A percentile compares a stretch with the other conserved stretches of the same genome.
Conservation (phyloP, 2,113 vertebrate species). For the Rhizomys pruinosus region DNA sequence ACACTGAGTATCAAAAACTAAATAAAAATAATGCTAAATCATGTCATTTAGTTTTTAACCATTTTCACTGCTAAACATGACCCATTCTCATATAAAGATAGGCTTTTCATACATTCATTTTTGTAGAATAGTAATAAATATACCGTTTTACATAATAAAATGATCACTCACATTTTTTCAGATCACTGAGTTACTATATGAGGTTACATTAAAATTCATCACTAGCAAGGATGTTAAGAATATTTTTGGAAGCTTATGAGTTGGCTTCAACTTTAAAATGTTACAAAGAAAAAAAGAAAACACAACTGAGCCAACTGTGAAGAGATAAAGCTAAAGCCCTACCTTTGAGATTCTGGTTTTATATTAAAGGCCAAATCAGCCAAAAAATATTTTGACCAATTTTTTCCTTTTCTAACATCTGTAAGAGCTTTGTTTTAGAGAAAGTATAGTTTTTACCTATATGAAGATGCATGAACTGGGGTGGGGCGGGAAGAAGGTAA, state of each 20-base stretch:
- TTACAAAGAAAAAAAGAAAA: neutral
- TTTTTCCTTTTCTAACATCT: slow-evolving; percentile 5
- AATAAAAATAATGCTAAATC: slow-evolving; percentile 20
- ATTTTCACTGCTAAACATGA: slow-evolving; percentile 35
- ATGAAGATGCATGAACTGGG: no score
- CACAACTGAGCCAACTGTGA: neutral
- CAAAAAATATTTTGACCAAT: slow-evolving; percentile 27
- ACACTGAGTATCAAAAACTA: slow-evolving; percentile 2
- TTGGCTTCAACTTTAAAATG: slow-evolving; percentile 35
- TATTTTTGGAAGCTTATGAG: slow-evolving; percentile 42
- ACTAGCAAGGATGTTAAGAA: slow-evolving; percentile 19
- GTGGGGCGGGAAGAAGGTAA: no score
- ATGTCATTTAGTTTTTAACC: slow-evolving; percentile 18
- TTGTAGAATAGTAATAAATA: slow-evolving; percentile 36
- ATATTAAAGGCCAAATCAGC: slow-evolving; percentile 35
- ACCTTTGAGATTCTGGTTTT: slow-evolving; percentile 21
- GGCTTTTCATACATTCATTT: neutral
- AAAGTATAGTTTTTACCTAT: slow-evolving; percentile 20
- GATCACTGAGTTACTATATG: neutral
- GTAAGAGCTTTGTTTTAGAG: slow-evolving; percentile 12
- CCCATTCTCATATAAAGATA: neutral
- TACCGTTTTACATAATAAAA: neutral
- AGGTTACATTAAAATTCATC: slow-evolving; percentile 49
- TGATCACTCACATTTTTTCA: slow-evolving; percentile 17
- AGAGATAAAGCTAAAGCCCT: slow-evolving; percentile 40